Evolutionary conservation across 2,797 vertebrate genomes (phyloP), one percentile per base, ranked within the genome.

Genomic region (Sebastolobus altivelis): DNA sequence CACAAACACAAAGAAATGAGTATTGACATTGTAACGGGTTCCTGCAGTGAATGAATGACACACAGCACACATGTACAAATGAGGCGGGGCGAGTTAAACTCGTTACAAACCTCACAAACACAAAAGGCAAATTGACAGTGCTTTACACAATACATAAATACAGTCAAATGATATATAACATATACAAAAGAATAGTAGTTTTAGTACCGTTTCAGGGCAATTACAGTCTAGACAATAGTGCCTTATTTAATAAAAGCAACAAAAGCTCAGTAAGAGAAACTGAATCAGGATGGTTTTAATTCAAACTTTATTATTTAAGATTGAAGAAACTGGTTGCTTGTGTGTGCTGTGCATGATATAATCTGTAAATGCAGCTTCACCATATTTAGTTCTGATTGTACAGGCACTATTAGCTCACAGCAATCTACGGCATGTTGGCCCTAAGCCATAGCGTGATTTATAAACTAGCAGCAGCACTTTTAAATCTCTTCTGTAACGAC

Each of bases 401-500:
- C 11, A 14, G 52, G 20, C 25, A 38, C 12, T 56, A 38, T 55
- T 38, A 67, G 69, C 65, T 46, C 66, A 79, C 77, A 43, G 37
- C 31, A 31, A 20, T 46, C n/a, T 37, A 14, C 29, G 55, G 46
- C 46, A 11, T n/a, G 69, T 29, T 81, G 87, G 81, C 74, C 29
- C 31, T 7, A 2, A 78, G 82, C 84, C 81, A 79, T 1, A 6
- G 6, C 2, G 14, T 88, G 71, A 89, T 87, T 88, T 76, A 92
- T 72, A 62, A 82, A 77, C 77, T 22, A 69, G 72, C 56, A 49
- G 61, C 56, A 68, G 79, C 73, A 61, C 76, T 79, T 74, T 82
- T 65, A 82, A 69, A 86, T 77, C 65, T 66, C 38, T 8, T 69
- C 52, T 49, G 12, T 69, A 72, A 73, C 29, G 13, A 43, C 70